These are phyloP conservation scores for Labeo rohita DNA, from an alignment of 2,113 vertebrate species.

Conservation along the genomic window DNA sequence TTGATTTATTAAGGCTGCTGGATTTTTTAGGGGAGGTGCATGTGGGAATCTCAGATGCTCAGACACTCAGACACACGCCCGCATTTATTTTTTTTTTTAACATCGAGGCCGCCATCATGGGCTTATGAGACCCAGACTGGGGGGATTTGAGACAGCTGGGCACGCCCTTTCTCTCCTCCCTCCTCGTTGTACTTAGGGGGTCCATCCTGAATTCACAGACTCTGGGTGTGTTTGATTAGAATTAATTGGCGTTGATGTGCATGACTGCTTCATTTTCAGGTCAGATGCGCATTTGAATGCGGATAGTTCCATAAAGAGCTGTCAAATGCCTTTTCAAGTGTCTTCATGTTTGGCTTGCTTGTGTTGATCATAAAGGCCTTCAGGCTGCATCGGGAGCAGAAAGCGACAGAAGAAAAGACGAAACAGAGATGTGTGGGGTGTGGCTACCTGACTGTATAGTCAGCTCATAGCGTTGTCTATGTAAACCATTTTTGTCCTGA, in stretches of 20 bases:
- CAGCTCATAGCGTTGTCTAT: not conserved
- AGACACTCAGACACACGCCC: not conserved
- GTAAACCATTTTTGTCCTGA: not conserved
- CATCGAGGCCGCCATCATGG: constrained; percentile 40
- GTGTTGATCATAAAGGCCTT: constrained; percentile 24
- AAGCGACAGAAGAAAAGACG: not conserved
- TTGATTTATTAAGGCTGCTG: not conserved
- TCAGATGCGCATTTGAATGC: not conserved
- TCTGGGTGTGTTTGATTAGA: not conserved
- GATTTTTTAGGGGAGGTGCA: not conserved
- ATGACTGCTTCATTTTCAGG: constrained; percentile 36
- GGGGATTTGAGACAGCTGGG: constrained; percentile 35
- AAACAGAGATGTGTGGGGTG: constrained; percentile 46
- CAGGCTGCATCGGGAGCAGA: not conserved
- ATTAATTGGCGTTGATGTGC: constrained; percentile 27
- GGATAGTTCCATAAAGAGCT: not conserved
- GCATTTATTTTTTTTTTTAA: constrained; percentile 6
- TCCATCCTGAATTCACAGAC: not conserved
- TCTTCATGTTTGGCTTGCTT: not conserved
- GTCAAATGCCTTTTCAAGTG: not conserved
- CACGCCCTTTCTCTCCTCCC: constrained; percentile 48
- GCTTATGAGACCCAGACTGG: constrained; percentile 8
- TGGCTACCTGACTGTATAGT: constrained; percentile 49
- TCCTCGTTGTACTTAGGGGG: not conserved
- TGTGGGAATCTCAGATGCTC: constrained; percentile 12